A percentile compares a stretch with the other conserved stretches of the same genome.
Conservation (phyloP, 2,113 vertebrate species). For the rat (Rattus norvegicus) region GRCr8 NC_086023.1:155400501-155401000, state of each 20-base stretch:
- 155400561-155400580: not conserved
- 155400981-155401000: not conserved
- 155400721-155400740: not conserved
- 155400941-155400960: not conserved
- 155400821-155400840: not conserved
- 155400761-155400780: not conserved
- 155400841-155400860: not conserved
- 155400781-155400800: not conserved
- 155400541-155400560: not conserved
- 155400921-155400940: not conserved
- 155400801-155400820: not conserved
- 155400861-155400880: not conserved
- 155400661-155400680: not conserved
- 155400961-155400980: not conserved
- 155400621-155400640: not conserved
- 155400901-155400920: not conserved
- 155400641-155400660: not conserved
- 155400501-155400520: not conserved
- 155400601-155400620: accelerated
- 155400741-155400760: not conserved
- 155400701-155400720: not conserved
- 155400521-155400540: not conserved
- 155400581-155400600: not conserved
- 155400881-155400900: not conserved
- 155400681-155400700: not conserved